Base-by-base conservation (phyloP, 2,113 vertebrate species). In the Anoura caudifer region DNA sequence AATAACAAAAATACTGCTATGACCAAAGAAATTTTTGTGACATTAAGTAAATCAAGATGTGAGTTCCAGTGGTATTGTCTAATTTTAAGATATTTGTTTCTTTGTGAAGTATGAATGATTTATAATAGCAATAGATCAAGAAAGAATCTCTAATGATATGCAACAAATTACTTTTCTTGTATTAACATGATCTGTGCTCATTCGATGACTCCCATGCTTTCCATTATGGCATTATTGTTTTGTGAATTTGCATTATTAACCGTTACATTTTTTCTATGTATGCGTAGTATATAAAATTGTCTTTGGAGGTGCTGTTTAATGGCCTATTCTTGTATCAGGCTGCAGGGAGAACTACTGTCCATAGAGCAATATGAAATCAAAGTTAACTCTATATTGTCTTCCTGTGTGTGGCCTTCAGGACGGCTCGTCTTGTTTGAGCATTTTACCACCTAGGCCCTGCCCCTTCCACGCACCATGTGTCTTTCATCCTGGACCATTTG, bases 131-230 rank as follows among this genome's bases (percentile, higher is more conserved):
- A 65, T 50, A 81, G 63, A 43, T 70, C 16, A 63, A 50, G 75
- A 91, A 96, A 80, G 16, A 67, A 41, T 8, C 33, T 95, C 86
- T 92, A 90, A 61, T 65, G 79, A 79, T 94, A 45, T 7, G 10
- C 26, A 73, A 95, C 94, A 84, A 96, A 94, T 95, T 38, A 87
- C 77, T 94, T 95, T 94, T 65, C 52, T 97, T 90, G 9, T 52
- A 82, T 81, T 81, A 77, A 85, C 45, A 45, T 70, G 90, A 79
- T 92, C 7, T 41, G 52, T 91, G 82, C n/a, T 26, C 88, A 4
- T 85, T 96, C 82, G 45, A 94, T 16, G 43, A 76, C 19, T 86
- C 77, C 73, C 73, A 2, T 77, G 72, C 33, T 94, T 73, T 91
- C 77, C 69, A 93, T 65, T 93, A 54, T 54, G 73, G 43, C 33